Base-by-base conservation (phyloP, 2,113 vertebrate genomes). In the Ancistrus triradiatus region DNA sequence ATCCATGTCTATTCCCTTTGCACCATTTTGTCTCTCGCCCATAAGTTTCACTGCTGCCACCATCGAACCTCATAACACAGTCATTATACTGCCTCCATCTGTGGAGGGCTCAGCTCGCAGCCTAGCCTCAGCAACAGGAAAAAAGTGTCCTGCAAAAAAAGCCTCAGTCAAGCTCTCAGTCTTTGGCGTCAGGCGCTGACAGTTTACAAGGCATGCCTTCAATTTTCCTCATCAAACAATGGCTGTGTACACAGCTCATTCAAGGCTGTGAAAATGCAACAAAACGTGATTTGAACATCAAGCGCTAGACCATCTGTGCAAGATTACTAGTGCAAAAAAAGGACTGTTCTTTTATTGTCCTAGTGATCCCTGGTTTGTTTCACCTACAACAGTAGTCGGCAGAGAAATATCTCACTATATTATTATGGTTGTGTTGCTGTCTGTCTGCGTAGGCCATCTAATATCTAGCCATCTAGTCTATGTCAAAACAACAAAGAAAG, bases 181-280 rank as follows among this genome's bases (percentile, higher is more conserved):
- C 83, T 83, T 84, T 84, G 81, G 78, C 81, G 77, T 77, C 69
- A 73, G 81, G 80, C 79, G 71, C 69, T 58, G 73, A 79, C 77
- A 83, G 86, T 87, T 86, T 88, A 86, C 84, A 84, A 84, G 82
- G 63, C 75, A 70, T 80, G 84, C 80, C 80, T 89, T 88, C 86
- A 87, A 85, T 88, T 90, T 89, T 87, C 79, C 84, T 88, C 85
- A 77, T 86, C 86, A 89, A 88, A 89, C 86, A 89, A 83, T 84
- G 81, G 78, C 75, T 86, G 83, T 85, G 82, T 87, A 85, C 83
- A 85, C 75, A 87, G 82, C 81, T 79, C 82, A 78, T 84, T 84
- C 77, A 83, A 84, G 79, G 74, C 79, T 74, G 76, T 74, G 73
- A 82, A 82, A 85, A 85, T 66, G 76, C 80, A 85, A 85, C 78